A percentile compares a stretch with the other conserved stretches of the same genome.
Conservation (phyloP, 1,140 invertebrate species). For the Gryon sp. region DNA sequence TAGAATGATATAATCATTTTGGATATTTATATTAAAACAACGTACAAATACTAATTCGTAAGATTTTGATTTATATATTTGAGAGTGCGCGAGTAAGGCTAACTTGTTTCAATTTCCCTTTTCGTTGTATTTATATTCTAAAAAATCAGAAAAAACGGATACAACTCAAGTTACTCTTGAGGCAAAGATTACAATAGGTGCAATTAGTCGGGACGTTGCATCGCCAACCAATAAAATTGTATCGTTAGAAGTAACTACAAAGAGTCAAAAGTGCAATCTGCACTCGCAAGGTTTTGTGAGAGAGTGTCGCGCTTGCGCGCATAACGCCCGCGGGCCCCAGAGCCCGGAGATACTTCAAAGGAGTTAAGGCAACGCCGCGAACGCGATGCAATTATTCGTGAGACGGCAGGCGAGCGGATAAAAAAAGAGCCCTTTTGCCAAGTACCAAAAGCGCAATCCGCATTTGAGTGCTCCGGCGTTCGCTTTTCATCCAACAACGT, state of each 20-base stretch:
- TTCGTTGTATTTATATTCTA: too few relatives aligned
- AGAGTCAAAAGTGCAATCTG: conserved; percentile 62
- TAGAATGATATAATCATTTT: too few relatives aligned
- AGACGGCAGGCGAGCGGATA: conserved; percentile 52
- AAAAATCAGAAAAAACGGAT: background rate
- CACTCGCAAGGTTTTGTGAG: conserved; percentile 35
- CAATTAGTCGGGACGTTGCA: conserved; percentile 51
- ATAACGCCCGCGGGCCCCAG: conserved; percentile 32
- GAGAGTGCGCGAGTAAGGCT: too few relatives aligned
- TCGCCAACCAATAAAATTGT: conserved; percentile 55
- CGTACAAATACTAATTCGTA: too few relatives aligned
- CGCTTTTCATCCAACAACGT: conserved; percentile 53
- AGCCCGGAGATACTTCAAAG: conserved; percentile 63
- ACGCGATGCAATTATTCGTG: conserved; percentile 63
- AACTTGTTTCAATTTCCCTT: too few relatives aligned
- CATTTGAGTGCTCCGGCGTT: conserved; percentile 53
- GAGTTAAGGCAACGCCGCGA: conserved; percentile 58
- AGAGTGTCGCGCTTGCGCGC: conserved; percentile 32
- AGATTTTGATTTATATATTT: too few relatives aligned
- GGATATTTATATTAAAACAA: too few relatives aligned
- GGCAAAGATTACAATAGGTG: conserved; percentile 46
- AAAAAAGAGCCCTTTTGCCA: conserved; percentile 56
- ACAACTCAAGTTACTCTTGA: background rate
- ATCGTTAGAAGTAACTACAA: conserved; percentile 46
- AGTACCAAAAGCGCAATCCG: conserved; percentile 63